These are phyloP conservation scores for Horisme vitalbata DNA, from an alignment of 2,888 invertebrate species.

Conservation along the genomic window DNA sequence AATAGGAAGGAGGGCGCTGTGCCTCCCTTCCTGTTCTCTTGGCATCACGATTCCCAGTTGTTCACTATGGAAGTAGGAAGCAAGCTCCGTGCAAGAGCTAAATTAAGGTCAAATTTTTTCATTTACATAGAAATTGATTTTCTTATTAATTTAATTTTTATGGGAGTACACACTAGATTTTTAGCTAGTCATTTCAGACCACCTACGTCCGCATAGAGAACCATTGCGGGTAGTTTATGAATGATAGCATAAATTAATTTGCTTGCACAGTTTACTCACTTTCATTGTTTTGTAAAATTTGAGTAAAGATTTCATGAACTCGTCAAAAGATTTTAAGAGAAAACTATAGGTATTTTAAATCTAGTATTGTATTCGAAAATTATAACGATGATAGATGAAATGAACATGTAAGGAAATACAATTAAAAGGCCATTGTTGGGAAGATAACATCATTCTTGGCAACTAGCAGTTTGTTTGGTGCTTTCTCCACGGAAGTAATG, in stretches of 20 bases:
- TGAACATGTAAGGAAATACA: not conserved
- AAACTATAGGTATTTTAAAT: too few species aligned
- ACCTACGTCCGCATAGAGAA: slow-evolving; percentile 61
- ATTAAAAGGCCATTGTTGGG: slow-evolving; percentile 12
- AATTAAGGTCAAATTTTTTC: too few species aligned
- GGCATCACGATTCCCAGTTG: too few species aligned
- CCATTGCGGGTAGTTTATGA: slow-evolving; percentile 61
- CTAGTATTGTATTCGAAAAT: too few species aligned
- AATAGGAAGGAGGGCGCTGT: too few species aligned
- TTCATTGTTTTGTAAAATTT: slow-evolving; percentile 37
- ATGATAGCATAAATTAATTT: slow-evolving; percentile 63
- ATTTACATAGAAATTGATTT: too few species aligned
- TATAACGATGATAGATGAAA: too few species aligned
- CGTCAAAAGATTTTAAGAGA: not conserved
- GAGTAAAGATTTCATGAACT: not conserved
- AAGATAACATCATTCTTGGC: slow-evolving; percentile 17
- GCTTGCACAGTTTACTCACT: slow-evolving; percentile 60
- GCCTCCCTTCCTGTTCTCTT: too few species aligned
- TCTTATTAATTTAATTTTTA: too few species aligned
- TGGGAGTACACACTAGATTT: slow-evolving; percentile 16
- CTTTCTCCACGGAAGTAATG: slow-evolving; percentile 50
- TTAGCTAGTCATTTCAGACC: slow-evolving; percentile 56
- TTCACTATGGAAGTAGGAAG: too few species aligned
- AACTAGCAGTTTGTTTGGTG: slow-evolving; percentile 8
- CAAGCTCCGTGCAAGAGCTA: too few species aligned